Evolutionary conservation across 2,888 invertebrate species (phyloP), one percentile per base, ranked within the genome.

Genomic region (Athalia circularis): DNA sequence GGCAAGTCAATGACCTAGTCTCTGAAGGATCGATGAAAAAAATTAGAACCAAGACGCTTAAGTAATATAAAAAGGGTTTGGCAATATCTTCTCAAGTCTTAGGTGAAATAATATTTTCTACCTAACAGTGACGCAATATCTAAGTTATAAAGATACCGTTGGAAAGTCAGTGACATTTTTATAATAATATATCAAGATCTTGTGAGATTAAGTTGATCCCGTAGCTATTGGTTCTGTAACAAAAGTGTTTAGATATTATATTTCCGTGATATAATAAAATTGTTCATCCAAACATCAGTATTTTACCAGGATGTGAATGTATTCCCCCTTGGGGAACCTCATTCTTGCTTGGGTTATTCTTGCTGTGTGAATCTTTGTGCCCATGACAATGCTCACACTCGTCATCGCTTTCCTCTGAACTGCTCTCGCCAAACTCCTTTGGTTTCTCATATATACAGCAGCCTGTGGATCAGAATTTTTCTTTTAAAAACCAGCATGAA

Each of bases 401-500:
- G 84, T 96, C 95, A 74, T 95, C 94, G 79, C 94, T 94, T 62
- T 94, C 94, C 78, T 95, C 95, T 0, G 96, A 96, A 82, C 97
- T 97, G 62, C 97, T 97, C 90, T 98, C 98, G 65, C 94, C 97
- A 91, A 98, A 98, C 61, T 93, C 93, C 83, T 93, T 93, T n/a
- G 96, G 97, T 90, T 98, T 98, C 87, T 95, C 95, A 90, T 97
- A 98, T 87, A 98, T 96, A 90, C 98, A 98, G 89, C 98, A 98
- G 91, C 97, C 97, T 97, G 86, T 77, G 83, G 47, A 82, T 65
- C 29, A 64, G 80, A 80, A 79, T 78, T 65, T 78, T 64, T 68
- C n/a, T 29, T 29, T 29, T 29, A 43, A 62, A n/a, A 43, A 64
- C 80, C 72, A 43, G 47, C 65, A 50, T 50, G 57, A 57, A 65